Conservation (phyloP, 1,140 invertebrate genomes). For the Brachionus plicatilis region DNA sequence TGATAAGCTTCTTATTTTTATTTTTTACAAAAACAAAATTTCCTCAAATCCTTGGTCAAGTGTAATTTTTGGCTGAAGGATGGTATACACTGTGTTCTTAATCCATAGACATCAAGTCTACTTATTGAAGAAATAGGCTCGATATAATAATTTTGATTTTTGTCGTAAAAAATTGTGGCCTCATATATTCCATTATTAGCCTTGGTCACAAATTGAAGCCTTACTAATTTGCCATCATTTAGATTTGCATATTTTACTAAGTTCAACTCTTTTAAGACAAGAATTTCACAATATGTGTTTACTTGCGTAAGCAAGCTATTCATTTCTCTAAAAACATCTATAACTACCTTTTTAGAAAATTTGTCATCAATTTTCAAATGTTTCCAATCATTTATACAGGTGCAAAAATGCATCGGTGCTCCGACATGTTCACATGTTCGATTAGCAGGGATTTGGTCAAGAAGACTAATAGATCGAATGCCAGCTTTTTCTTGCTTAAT, state of each 20-base stretch:
- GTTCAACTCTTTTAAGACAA: background rate
- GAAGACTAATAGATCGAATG: conserved; percentile 58
- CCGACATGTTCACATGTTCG: conserved; percentile 76
- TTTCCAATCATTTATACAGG: conserved; percentile 71
- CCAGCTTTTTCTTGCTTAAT: background rate
- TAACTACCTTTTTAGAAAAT: background rate
- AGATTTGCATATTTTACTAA: background rate
- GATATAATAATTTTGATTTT: background rate
- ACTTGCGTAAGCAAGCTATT: background rate
- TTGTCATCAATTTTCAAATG: conserved; percentile 53
- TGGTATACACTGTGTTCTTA: background rate
- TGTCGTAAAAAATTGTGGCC: background rate
- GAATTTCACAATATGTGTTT: background rate
- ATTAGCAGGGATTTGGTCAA: conserved; percentile 60
- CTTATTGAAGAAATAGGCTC: background rate
- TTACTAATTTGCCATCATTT: background rate
- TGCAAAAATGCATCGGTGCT: conserved; percentile 88
- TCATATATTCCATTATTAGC: background rate
- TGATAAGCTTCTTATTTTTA: background rate
- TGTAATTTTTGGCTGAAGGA: background rate
- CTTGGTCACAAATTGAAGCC: background rate
- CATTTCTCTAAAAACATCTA: background rate
- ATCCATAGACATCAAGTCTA: background rate
- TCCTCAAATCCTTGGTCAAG: background rate
- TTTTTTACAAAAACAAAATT: background rate